phyloP scores from a whole-genome alignment of 2,888 invertebrate species.

The Drosophila nigricruria region DNA sequence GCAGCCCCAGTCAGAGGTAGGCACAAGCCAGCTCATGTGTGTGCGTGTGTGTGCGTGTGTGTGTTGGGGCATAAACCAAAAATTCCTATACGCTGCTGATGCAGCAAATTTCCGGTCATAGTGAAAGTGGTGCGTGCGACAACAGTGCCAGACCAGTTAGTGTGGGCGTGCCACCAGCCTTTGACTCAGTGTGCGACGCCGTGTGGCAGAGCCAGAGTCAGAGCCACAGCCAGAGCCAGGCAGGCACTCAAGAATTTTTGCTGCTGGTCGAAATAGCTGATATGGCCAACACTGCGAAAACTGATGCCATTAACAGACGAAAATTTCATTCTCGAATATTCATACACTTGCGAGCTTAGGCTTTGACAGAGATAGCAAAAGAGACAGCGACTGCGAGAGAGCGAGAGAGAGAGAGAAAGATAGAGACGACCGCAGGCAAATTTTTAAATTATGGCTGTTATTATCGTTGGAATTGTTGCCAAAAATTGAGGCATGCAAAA shows the following conservation, averaged over 20 bases:
- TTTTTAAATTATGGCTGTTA: slow-evolving; percentile 60
- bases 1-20: slow-evolving; percentile 37
- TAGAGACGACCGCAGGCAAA: slow-evolving; percentile 27
- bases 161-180: slow-evolving; percentile 32
- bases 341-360: slow-evolving; percentile 54
- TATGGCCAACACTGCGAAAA: slow-evolving; percentile 55
- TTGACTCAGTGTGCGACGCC: not conserved
- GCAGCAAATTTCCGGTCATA: slow-evolving; percentile 77
- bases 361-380: not conserved
- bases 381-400: not conserved
- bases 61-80: slow-evolving; percentile 73
- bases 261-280: slow-evolving; percentile 51
- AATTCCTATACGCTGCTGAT: slow-evolving; percentile 80
- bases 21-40: slow-evolving; percentile 20
- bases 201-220: not conserved
- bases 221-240: not conserved
- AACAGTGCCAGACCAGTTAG: slow-evolving; percentile 26
- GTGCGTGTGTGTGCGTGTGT: slow-evolving; percentile 31
- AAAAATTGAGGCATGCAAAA: slow-evolving; percentile 51
- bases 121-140: slow-evolving; percentile 79
- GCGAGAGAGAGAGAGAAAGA: not conserved
- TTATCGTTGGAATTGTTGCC: slow-evolving; percentile 51
- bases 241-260: slow-evolving; percentile 56
- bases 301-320: slow-evolving; percentile 65
- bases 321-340: slow-evolving; percentile 76